phyloP scores from a whole-genome alignment of 2,113 vertebrate species.

The Microtus pennsylvanicus region DNA sequence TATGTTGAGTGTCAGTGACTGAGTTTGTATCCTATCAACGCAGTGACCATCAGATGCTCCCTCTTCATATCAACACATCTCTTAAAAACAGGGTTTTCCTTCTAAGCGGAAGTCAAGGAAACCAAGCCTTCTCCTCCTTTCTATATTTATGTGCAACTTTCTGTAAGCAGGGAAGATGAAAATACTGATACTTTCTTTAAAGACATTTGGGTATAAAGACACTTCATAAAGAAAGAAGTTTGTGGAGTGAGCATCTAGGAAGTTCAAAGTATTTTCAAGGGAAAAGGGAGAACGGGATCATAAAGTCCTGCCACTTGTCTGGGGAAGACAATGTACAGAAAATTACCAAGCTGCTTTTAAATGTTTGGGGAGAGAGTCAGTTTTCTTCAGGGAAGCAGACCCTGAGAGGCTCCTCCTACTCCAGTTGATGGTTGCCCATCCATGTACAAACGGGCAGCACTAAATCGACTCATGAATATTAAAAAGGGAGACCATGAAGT shows the following conservation, averaged over 20 bases:
- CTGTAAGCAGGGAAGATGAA: neutral
- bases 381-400: neutral
- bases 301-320: too few species aligned
- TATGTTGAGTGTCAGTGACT: constrained; percentile 21
- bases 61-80: neutral
- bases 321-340: neutral
- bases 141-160: constrained; percentile 18
- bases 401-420: neutral
- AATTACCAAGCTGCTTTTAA: neutral
- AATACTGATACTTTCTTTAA: constrained; percentile 22
- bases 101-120: neutral
- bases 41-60: neutral
- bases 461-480: too few species aligned
- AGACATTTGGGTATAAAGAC: neutral
- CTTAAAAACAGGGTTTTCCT: neutral
- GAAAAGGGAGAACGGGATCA: neutral
- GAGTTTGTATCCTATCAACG: neutral
- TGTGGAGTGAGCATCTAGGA: constrained; percentile 2
- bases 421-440: neutral
- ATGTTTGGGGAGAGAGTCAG: neutral
- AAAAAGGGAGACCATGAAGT: too few species aligned
- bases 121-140: neutral
- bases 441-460: too few species aligned
- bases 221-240: neutral
- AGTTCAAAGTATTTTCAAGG: neutral